Evolutionary conservation across 53 echinoderm and acorn worm species (phyloP), one percentile per base, ranked within the genome.

Genomic region (Arbacia lixula): DNA sequence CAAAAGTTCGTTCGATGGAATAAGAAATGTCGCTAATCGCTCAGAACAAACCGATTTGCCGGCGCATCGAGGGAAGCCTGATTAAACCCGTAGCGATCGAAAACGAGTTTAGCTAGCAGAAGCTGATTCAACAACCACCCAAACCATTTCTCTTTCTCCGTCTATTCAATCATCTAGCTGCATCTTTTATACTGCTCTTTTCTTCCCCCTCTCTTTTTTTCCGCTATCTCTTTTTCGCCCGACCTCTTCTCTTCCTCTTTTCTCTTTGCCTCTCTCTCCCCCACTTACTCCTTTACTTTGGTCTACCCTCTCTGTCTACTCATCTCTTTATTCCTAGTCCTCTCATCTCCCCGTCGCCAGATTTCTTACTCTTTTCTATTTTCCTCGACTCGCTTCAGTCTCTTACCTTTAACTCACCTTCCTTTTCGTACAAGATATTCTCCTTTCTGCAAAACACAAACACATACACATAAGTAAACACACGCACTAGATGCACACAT

Each of bases 71-170:
- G 39, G 57, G 77, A 77, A 77, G 77, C 77, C 77, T 77, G 77
- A 77, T 77, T 77, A 77, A 77, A 77, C 77, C 58, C 25, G 54
- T 58, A 56, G 55, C 77, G 77, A 77, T 77, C 77, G 77, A 77
- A 77, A 77, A 24, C 77, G 77, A 38, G 77, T 77, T 77, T 58
- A 58, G 77, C 25, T 58, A 39, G 58, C 57, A 35, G 38, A 77
- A 77, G 77, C 77, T 77, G 77, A 77, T 77, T 77, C 56, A 77
- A 77, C 77, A 77, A 77, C 74, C 28, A 77, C 14, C 56, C 57
- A 56, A 77, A 77, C 77, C 38, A 77, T 58, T 24, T 77, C 77
- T 39, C 77, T 58, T 11, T 27, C 36, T 77, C 58, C 53, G 29
- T 32, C 75, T 53, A 34, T 75, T 66, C 66, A 66, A 66, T 66